Conservation (phyloP, 2,797 vertebrate genomes). For the Hydrophis major region DNA sequence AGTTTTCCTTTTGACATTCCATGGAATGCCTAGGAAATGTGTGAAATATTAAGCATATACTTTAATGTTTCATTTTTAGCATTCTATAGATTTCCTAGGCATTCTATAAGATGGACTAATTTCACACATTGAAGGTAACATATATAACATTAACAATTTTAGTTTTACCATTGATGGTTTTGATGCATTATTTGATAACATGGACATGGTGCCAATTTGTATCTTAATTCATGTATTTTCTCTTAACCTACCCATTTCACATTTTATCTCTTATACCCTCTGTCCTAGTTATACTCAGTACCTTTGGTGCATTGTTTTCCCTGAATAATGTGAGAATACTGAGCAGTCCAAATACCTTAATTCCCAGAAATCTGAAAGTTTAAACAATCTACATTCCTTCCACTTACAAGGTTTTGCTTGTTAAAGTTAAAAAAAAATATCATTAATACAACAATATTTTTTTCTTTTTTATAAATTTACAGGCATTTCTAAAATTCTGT, state of each 20-base stretch:
- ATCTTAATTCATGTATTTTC: neutral
- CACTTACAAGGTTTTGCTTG: neutral
- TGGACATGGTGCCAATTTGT: neutral
- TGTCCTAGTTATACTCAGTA: neutral
- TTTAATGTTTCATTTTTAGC: neutral
- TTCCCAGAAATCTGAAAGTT: neutral
- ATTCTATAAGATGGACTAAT: neutral
- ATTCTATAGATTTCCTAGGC: neutral
- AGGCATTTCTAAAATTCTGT: too few relatives aligned
- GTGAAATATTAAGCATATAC: neutral
- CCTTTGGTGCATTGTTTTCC: neutral
- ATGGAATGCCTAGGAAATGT: neutral
- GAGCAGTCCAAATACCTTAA: neutral
- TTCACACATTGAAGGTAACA: neutral
- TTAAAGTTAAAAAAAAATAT: neutral
- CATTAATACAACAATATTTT: neutral
- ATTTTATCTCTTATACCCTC: neutral
- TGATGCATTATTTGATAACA: neutral
- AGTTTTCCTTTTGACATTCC: neutral
- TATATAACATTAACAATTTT: neutral
- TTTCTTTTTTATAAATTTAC: too few relatives aligned
- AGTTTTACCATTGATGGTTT: neutral
- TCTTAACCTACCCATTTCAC: neutral
- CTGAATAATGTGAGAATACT: neutral
- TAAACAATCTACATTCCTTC: neutral